Evolutionary conservation across 2,113 vertebrate species (phyloP).

Genomic region (Ariopsis seemanni): DNA sequence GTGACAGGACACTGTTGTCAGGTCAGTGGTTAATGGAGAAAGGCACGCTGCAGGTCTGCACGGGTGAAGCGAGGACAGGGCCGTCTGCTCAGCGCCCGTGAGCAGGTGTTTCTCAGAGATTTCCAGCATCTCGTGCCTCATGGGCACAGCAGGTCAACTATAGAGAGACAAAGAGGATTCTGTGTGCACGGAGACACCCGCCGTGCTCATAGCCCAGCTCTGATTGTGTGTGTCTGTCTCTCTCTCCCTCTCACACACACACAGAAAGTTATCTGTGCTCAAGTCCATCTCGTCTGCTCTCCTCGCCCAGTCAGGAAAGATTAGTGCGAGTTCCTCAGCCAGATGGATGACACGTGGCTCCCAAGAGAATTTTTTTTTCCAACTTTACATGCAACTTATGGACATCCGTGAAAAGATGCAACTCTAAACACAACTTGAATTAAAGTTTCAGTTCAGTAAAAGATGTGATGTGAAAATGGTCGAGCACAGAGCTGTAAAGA

Average conservation of each 20-base stretch:
- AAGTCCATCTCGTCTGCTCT: slow-evolving; percentile 20
- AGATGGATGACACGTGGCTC: slow-evolving; percentile 11
- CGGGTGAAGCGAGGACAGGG: neutral
- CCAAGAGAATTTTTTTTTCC: neutral
- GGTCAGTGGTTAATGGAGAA: slow-evolving; percentile 1
- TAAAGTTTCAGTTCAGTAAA: neutral
- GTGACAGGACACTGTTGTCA: slow-evolving; percentile 12
- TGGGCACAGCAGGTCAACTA: slow-evolving; percentile 43
- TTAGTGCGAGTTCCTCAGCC: slow-evolving; percentile 2
- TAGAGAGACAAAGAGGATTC: slow-evolving; percentile 51
- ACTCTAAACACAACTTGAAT: neutral
- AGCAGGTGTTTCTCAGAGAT: slow-evolving; percentile 46
- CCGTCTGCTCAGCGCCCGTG: slow-evolving; percentile 24
- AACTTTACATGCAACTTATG: neutral
- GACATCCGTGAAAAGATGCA: too few relatives aligned
- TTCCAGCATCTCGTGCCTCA: slow-evolving; percentile 14
- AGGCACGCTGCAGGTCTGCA: neutral
- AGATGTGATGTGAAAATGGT: neutral
- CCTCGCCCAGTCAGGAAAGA: slow-evolving; percentile 35
- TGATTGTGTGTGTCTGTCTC: slow-evolving; percentile 17
- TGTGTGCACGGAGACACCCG: slow-evolving; percentile 23
- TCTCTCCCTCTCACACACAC: slow-evolving; percentile 37
- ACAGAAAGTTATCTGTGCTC: slow-evolving; percentile 19
- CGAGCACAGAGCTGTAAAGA: neutral
- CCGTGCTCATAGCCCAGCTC: slow-evolving; percentile 37